Percentiles rank a stretch among this genome's conserved stretches.
Evolutionary conservation across 2,888 invertebrate species (phyloP).

Genomic region (Spialia ferax): DNA sequence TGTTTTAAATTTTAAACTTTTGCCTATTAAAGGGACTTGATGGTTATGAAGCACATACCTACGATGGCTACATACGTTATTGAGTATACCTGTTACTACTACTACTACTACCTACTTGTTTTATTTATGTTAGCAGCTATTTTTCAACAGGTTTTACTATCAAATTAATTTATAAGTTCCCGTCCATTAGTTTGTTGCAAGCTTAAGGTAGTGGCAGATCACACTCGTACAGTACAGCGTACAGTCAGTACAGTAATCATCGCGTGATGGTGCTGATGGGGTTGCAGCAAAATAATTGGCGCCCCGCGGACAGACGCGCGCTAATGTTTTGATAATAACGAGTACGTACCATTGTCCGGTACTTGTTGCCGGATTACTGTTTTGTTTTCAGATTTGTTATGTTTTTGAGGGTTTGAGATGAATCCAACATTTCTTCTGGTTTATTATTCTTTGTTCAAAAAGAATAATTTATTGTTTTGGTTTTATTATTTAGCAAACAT

Average conservation of each 20-base stretch:
- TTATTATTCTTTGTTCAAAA: no score
- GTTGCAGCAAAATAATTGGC: conserved; percentile 82
- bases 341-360: conserved; percentile 67
- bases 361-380: conserved; percentile 65
- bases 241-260: conserved; percentile 65
- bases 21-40: no score
- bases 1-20: no score
- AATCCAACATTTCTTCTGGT: no score
- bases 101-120: no score
- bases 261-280: conserved; percentile 81
- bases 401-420: conserved; percentile 50
- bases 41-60: no score
- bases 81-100: no score
- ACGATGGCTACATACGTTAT: no score
- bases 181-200: background rate
- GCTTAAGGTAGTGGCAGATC: background rate
- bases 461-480: no score
- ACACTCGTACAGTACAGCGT: conserved; percentile 54
- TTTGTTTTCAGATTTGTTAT: conserved; percentile 75
- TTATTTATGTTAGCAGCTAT: no score
- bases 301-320: conserved; percentile 77
- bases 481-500: no score
- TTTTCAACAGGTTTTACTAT: no score
- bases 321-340: conserved; percentile 83
- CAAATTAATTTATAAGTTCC: background rate